phyloP scores from a whole-genome alignment of 2,113 vertebrate genomes.

The Arenaria interpres region DNA sequence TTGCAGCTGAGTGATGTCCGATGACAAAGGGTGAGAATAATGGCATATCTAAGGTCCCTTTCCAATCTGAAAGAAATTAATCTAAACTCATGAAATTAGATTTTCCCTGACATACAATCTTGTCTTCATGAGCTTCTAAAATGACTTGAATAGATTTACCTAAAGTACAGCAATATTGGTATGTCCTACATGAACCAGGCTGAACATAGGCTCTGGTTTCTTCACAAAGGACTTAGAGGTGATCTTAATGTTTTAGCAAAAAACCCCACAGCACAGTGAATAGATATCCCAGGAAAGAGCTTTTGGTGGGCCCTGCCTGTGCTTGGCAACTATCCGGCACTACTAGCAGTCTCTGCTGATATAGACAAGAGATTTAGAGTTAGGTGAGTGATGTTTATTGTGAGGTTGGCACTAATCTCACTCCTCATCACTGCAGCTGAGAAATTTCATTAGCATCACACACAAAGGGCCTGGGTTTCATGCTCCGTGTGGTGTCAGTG shows the following conservation, averaged over 20 bases:
- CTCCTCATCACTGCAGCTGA: slow-evolving; percentile 22
- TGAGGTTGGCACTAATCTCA: background rate
- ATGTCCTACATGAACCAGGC: background rate
- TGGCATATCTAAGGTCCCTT: background rate
- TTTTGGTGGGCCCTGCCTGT: background rate
- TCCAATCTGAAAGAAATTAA: background rate
- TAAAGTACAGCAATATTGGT: background rate
- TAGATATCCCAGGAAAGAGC: background rate
- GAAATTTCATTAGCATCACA: slow-evolving; percentile 29
- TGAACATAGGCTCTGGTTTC: background rate
- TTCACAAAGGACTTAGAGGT: background rate
- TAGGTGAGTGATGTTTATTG: background rate
- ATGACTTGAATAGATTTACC: background rate
- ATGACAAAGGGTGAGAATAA: background rate
- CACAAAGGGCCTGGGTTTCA: background rate
- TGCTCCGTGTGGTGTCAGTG: background rate
- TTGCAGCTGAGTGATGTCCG: background rate
- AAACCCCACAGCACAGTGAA: background rate
- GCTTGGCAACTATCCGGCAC: background rate
- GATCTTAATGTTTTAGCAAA: background rate
- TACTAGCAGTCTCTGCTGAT: background rate
- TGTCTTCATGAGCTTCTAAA: background rate
- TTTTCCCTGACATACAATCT: slow-evolving; percentile 10
- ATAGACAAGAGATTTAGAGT: background rate
- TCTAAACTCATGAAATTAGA: background rate